Percentiles rank a stretch among this genome's conserved stretches.
Conservation (phyloP, 2,888 invertebrate genomes). For the Agrypnus murinus region DNA sequence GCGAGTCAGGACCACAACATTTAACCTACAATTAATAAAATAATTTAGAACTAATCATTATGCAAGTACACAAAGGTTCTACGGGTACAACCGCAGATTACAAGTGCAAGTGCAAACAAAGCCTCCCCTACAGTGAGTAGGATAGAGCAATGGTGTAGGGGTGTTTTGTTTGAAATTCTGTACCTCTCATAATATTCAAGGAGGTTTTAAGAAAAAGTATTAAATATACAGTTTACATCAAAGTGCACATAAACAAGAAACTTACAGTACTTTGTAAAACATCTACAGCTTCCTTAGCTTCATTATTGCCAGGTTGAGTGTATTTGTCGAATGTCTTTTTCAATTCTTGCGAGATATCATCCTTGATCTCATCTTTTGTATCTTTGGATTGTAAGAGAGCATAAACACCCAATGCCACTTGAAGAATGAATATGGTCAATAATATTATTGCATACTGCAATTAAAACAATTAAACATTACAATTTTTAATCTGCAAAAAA, state of each 20-base stretch:
- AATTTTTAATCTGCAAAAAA: not conserved
- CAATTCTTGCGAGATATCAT: slow-evolving; percentile 58
- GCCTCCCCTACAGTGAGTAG: too few relatives aligned
- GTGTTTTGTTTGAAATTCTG: too few relatives aligned
- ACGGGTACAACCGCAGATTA: too few relatives aligned
- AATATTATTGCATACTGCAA: slow-evolving; percentile 84
- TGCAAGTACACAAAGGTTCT: too few relatives aligned
- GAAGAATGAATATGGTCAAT: slow-evolving; percentile 81
- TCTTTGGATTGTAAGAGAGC: slow-evolving; percentile 79
- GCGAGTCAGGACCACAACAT: slow-evolving; percentile 75
- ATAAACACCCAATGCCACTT: slow-evolving; percentile 81
- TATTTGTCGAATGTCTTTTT: slow-evolving; percentile 72
- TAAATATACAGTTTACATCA: too few relatives aligned
- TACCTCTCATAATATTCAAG: too few relatives aligned
- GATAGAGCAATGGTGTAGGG: too few relatives aligned
- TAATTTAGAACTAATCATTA: not conserved
- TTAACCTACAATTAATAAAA: slow-evolving; percentile 68
- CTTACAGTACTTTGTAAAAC: slow-evolving; percentile 77
- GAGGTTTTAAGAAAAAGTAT: too few relatives aligned
- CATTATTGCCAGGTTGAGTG: slow-evolving; percentile 62
- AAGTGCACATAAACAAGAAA: slow-evolving; percentile 33
- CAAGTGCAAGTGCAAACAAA: too few relatives aligned
- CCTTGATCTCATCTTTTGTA: slow-evolving; percentile 62
- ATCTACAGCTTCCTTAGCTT: slow-evolving; percentile 75
- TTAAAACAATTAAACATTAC: slow-evolving; percentile 25